phyloP scores from a whole-genome alignment of 2,113 vertebrate genomes.

The Ameiurus melas region DNA sequence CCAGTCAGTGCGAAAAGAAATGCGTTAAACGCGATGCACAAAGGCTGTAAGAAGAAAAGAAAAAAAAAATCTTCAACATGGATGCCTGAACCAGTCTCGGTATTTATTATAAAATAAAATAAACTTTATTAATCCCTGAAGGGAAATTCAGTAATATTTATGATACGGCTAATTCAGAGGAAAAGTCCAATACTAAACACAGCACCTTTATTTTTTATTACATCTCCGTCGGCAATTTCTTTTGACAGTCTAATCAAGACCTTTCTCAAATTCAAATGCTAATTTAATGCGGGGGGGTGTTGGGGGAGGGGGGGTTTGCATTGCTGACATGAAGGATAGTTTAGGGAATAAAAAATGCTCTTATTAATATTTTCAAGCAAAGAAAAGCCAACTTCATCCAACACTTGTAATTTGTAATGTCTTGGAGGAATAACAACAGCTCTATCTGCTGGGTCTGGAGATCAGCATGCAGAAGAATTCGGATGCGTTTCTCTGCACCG shows the following conservation, averaged over 20 bases:
- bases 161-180: not conserved
- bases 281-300: no score
- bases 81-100: not conserved
- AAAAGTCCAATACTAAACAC: not conserved
- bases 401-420: not conserved
- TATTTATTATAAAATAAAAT: not conserved
- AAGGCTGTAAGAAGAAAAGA: not conserved
- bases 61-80: not conserved
- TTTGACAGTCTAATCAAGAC: not conserved
- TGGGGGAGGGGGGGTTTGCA: no score
- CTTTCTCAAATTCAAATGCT: not conserved
- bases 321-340: not conserved
- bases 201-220: not conserved
- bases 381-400: not conserved
- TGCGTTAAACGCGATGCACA: not conserved
- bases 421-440: not conserved
- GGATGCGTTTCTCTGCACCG: not conserved
- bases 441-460: not conserved
- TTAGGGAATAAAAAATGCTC: not conserved
- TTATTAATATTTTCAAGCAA: not conserved
- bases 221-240: not conserved
- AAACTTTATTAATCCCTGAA: not conserved
- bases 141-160: constrained; percentile 3
- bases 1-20: not conserved
- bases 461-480: not conserved